Percentiles rank a stretch among this genome's conserved stretches.
Conservation (phyloP, 2,113 vertebrate species). For the Pelvicachromis taeniatus region DNA sequence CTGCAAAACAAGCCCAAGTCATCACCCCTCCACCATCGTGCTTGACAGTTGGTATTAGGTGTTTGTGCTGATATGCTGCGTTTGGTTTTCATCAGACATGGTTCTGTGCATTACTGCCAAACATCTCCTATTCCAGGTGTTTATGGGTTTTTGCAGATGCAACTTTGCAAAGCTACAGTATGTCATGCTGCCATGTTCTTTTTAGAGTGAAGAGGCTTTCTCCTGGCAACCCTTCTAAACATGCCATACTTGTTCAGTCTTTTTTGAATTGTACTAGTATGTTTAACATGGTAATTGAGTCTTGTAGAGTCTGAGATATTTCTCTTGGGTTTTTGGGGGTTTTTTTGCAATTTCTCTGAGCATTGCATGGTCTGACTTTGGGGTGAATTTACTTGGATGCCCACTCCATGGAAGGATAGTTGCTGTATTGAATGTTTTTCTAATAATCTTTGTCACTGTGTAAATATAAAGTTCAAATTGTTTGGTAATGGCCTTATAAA, state of each 20-base stretch:
- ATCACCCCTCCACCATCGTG: neutral
- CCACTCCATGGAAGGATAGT: neutral
- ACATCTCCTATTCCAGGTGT: neutral
- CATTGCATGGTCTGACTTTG: neutral
- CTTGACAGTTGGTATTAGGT: neutral
- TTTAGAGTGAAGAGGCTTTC: neutral
- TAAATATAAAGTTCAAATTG: neutral
- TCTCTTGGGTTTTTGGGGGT: no score
- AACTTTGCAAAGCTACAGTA: neutral
- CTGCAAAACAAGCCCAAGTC: neutral
- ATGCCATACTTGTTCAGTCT: neutral
- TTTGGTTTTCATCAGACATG: neutral
- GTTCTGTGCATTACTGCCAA: neutral
- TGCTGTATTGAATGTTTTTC: neutral
- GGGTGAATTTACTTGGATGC: neutral
- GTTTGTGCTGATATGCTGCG: neutral
- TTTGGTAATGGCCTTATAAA: neutral
- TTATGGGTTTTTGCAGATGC: neutral
- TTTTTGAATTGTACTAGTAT: neutral
- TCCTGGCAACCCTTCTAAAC: neutral
- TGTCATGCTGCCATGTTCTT: neutral
- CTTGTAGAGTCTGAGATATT: neutral
- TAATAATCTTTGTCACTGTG: neutral
- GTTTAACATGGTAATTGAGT: neutral
- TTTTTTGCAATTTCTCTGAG: neutral